Evolutionary conservation across 2,888 invertebrate genomes (phyloP).

Genomic region (Dyspetes luteomarginatus): DNA sequence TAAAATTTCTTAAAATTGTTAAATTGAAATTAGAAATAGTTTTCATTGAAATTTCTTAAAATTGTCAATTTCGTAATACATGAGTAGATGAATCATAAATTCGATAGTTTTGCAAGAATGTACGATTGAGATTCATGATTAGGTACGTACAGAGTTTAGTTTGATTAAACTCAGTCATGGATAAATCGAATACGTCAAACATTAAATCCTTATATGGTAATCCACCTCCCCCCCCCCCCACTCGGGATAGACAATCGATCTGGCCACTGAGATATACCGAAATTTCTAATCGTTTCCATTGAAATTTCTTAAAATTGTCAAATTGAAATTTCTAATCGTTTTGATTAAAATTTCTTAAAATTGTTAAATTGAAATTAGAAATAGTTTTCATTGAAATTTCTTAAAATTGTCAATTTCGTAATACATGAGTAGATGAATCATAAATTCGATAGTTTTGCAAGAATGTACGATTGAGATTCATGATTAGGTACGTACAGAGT

Average conservation of each 20-base stretch:
- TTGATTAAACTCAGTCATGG: conserved; percentile 30
- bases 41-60: too few relatives aligned
- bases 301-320: not conserved
- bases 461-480: not conserved
- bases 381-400: too few relatives aligned
- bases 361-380: too few relatives aligned
- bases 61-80: too few relatives aligned
- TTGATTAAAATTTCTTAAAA: too few relatives aligned
- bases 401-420: too few relatives aligned
- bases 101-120: not conserved
- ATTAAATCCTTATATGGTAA: conserved; percentile 49
- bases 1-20: too few relatives aligned
- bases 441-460: not conserved
- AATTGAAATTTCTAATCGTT: too few relatives aligned
- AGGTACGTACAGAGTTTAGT: not conserved
- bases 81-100: not conserved
- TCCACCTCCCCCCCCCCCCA: too few relatives aligned
- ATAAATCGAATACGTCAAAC: conserved; percentile 40
- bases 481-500: not conserved
- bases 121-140: not conserved
- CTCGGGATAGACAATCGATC: conserved; percentile 24
- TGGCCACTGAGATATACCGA: not conserved
- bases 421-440: too few relatives aligned
- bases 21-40: too few relatives aligned
- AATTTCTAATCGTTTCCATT: too few relatives aligned